phyloP scores from a whole-genome alignment of 64 coral and sea anemone genomes.

The Dendrophyllia cribrosa region DNA sequence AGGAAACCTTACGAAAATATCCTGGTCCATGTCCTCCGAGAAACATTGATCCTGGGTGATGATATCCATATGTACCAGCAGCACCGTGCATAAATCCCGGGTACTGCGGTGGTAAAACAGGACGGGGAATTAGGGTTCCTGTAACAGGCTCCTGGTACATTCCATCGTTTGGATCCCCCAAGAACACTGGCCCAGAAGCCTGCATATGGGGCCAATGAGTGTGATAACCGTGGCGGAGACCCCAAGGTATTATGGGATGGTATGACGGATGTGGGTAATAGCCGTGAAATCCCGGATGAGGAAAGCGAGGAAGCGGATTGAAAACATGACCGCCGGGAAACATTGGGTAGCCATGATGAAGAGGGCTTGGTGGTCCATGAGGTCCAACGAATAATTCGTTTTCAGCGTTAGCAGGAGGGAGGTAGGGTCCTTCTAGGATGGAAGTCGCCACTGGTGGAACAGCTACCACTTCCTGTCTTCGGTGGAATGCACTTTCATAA shows the following conservation, averaged over 20 bases:
- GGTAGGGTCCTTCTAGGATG: constrained; percentile 63
- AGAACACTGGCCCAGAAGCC: constrained; percentile 62
- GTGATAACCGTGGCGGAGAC: constrained; percentile 44
- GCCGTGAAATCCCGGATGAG: neutral
- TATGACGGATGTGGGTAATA: constrained; percentile 28
- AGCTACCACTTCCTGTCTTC: constrained; percentile 65
- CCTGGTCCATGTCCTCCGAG: constrained; percentile 58
- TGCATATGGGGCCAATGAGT: constrained; percentile 79
- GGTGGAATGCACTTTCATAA: neutral
- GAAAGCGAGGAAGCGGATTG: neutral
- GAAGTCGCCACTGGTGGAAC: constrained; percentile 80
- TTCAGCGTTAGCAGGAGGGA: constrained; percentile 65
- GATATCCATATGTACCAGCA: constrained; percentile 20
- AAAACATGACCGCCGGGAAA: neutral
- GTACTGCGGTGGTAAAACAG: constrained; percentile 74
- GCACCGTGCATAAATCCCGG: constrained; percentile 70
- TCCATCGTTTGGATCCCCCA: constrained; percentile 76
- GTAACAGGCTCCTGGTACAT: constrained; percentile 81
- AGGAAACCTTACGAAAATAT: constrained; percentile 60
- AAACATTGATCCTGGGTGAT: constrained; percentile 59
- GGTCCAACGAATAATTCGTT: constrained; percentile 73
- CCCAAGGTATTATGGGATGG: constrained; percentile 56
- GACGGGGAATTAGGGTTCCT: constrained; percentile 70
- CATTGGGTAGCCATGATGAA: neutral
- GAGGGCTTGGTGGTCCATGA: constrained; percentile 27